Base-by-base conservation (phyloP, 1,140 invertebrate genomes). In the Grapholita molesta region DNA sequence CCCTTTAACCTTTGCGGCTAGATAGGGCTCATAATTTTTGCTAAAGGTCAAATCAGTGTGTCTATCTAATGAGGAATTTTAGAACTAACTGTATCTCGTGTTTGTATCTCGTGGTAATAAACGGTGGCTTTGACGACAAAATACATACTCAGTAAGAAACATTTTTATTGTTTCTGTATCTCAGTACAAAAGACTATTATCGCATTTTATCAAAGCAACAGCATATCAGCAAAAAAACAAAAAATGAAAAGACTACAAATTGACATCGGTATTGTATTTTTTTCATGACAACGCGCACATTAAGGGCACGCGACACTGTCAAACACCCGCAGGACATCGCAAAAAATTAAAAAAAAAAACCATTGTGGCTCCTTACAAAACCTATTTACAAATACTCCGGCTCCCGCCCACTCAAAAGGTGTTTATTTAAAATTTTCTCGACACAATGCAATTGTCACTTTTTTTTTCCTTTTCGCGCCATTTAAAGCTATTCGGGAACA, bases 381-480 rank as follows among this genome's bases (percentile, higher is more conserved):
- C 81, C 81, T 89, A 89, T 90, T 90, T 90, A 89, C 87, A 90
- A 90, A 90, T 86, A 91, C 77, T 86, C 81, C 71, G 74, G 78
- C 82, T 80, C 82, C 86, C 88, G 88, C 88, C 88, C 87, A 90
- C 88, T 88, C 86, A 83, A 89, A 90, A 90, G 87, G 86, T 91
- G 87, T 91, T 91, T 91, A 91, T 91, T 89, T 91, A 84, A 85
- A 85, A 89, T 81, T 83, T 87, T 87, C 78, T 76, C 66, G 73
- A 76, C 79, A 90, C 86, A 90, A 90, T 89, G 75, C 74, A 61
- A 79, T 82, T 82, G 86, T 80, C 85, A 86, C 78, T 76, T 83
- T 84, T 88, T 84, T 84, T n/a, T 85, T 79, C 76, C 78, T 79
- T 80, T 86, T 89, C 86, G 88, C 88, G 84, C 89, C 89, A 89